Percentiles rank a stretch among this genome's conserved stretches.
phyloP scores from a whole-genome alignment of 2,888 invertebrate genomes.

The Andricus curvator region DNA sequence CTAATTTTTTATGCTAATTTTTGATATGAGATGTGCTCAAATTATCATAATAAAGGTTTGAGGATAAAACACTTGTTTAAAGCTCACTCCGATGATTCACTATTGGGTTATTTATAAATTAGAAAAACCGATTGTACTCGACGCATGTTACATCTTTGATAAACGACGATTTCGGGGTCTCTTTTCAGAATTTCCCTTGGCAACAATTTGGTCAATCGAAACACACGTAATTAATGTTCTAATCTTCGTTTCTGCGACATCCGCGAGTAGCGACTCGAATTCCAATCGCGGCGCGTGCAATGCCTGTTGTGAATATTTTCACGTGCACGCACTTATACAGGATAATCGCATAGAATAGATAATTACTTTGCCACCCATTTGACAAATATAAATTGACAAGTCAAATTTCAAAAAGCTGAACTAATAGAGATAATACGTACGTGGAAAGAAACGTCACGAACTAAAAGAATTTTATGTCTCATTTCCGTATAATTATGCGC shows the following conservation, averaged over 20 bases:
- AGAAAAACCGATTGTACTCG: too few species aligned
- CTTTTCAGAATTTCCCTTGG: not conserved
- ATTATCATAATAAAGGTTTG: too few species aligned
- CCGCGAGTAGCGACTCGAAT: not conserved
- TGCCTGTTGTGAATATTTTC: conserved; percentile 23
- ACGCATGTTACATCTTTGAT: too few species aligned
- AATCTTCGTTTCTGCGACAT: conserved; percentile 11
- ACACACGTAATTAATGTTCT: conserved; percentile 6
- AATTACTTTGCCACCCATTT: not conserved
- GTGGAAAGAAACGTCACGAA: not conserved
- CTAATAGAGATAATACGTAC: not conserved
- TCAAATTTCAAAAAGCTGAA: not conserved
- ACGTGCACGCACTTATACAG: not conserved
- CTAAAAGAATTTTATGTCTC: too few species aligned
- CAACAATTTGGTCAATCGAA: not conserved
- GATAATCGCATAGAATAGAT: not conserved
- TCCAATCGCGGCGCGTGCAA: conserved; percentile 9
- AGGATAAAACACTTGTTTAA: too few species aligned
- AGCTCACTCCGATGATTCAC: too few species aligned
- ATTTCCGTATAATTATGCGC: too few species aligned
- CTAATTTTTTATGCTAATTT: too few species aligned
- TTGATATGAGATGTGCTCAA: too few species aligned
- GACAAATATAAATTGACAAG: not conserved
- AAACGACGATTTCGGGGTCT: not conserved
- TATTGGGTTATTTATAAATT: too few species aligned